A percentile compares a stretch with the other conserved stretches of the same genome.
phyloP scores from a whole-genome alignment of 2,888 invertebrate genomes.

The Argynnis bischoffii region DNA sequence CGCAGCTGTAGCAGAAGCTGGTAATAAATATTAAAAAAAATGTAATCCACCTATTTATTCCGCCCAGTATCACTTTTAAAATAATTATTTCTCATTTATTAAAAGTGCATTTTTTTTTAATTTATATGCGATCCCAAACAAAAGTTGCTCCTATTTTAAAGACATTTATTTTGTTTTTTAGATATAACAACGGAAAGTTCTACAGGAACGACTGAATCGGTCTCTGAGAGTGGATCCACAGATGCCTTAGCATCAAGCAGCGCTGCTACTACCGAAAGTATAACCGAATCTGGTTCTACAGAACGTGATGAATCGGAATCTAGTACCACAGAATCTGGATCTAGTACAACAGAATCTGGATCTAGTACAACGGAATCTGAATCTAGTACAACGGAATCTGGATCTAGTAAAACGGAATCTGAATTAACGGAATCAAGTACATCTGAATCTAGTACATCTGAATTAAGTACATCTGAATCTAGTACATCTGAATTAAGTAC shows the following conservation, averaged over 20 bases:
- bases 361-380: slow-evolving; percentile 3
- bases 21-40: too few relatives aligned
- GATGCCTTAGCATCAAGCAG: slow-evolving; percentile 18
- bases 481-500: slow-evolving; percentile 28
- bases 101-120: not conserved
- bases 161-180: not conserved
- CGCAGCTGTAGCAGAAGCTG: too few relatives aligned
- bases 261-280: slow-evolving; percentile 18
- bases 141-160: too few relatives aligned
- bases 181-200: slow-evolving; percentile 21
- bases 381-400: too few relatives aligned
- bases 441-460: slow-evolving; percentile 13
- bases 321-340: too few relatives aligned
- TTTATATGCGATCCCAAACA: not conserved
- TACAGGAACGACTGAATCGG: slow-evolving; percentile 14
- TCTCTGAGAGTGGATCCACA: slow-evolving; percentile 22
- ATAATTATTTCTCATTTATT: not conserved
- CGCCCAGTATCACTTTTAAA: too few relatives aligned
- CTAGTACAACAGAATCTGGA: too few relatives aligned
- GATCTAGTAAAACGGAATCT: slow-evolving; percentile 8
- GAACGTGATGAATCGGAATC: too few relatives aligned
- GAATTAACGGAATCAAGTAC: slow-evolving; percentile 10
- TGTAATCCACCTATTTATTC: too few relatives aligned
- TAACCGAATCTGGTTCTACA: not conserved
- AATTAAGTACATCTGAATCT: slow-evolving; percentile 27